These are phyloP conservation scores for Anabacerthia variegaticeps DNA, from an alignment of 2,797 vertebrate genomes.

Conservation along the genomic window DNA sequence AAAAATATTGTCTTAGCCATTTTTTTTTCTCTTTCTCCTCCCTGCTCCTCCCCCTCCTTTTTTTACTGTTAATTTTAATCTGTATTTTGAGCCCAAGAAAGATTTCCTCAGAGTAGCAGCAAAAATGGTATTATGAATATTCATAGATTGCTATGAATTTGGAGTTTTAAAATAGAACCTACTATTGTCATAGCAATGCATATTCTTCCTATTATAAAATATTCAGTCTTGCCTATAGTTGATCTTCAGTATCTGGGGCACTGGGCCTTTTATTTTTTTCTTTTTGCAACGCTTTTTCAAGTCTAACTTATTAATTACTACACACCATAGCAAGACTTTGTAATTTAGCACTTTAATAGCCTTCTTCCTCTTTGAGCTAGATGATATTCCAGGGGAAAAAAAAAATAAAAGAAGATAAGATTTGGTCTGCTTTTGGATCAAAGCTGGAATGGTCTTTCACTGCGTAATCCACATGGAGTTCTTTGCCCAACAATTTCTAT, in stretches of 20 bases:
- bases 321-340: neutral
- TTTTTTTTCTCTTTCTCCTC: neutral
- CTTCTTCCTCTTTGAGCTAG: neutral
- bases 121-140: constrained; percentile 50
- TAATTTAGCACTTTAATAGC: neutral
- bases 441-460: neutral
- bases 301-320: constrained; percentile 9
- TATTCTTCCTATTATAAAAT: constrained; percentile 33
- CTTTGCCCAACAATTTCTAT: neutral
- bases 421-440: neutral
- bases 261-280: neutral
- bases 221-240: neutral
- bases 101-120: constrained; percentile 24
- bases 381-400: neutral
- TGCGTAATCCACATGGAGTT: accelerated
- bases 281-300: neutral
- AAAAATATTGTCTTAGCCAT: neutral
- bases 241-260: constrained; percentile 29
- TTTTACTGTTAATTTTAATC: constrained; percentile 23
- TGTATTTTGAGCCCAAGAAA: constrained; percentile 33
- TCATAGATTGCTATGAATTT: constrained; percentile 23
- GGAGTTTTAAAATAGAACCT: constrained; percentile 51
- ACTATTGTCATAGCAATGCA: constrained; percentile 1
- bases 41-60: accelerated
- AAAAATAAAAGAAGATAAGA: neutral